These are phyloP conservation scores for Oceanodroma leucorhoa DNA, from an alignment of 2,797 vertebrate genomes.

Conservation along the genomic window DNA sequence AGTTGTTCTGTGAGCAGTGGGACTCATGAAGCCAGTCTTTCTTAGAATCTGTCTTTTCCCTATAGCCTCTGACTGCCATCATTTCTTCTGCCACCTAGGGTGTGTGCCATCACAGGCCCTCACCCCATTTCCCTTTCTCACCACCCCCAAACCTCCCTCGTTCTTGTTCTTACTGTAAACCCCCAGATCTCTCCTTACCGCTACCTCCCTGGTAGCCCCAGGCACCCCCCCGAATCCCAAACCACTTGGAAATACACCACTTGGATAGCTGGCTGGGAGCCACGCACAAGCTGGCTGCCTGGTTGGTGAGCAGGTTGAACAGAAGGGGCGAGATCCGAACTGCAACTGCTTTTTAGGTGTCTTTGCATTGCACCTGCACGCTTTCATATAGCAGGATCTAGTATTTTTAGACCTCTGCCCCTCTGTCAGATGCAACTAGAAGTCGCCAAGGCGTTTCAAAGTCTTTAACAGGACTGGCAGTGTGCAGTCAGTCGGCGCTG, in stretches of 20 bases:
- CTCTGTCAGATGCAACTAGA: background rate
- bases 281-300: background rate
- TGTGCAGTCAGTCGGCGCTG: background rate
- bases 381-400: background rate
- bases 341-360: background rate
- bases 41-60: background rate
- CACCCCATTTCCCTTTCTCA: background rate
- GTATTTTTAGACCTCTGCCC: background rate
- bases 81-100: background rate
- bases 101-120: background rate
- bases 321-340: background rate
- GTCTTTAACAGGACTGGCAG: background rate
- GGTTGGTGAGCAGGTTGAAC: background rate
- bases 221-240: background rate
- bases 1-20: background rate
- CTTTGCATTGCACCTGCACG: accelerated
- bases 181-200: background rate
- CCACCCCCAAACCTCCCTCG: background rate
- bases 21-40: background rate
- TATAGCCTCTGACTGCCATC: background rate
- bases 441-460: background rate
- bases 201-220: background rate
- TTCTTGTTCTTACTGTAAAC: background rate
- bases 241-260: background rate
- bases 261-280: background rate